Evolutionary conservation across 2,113 vertebrate genomes (phyloP), one percentile per base, ranked within the genome.

Genomic region (Vanacampus margaritifer): DNA sequence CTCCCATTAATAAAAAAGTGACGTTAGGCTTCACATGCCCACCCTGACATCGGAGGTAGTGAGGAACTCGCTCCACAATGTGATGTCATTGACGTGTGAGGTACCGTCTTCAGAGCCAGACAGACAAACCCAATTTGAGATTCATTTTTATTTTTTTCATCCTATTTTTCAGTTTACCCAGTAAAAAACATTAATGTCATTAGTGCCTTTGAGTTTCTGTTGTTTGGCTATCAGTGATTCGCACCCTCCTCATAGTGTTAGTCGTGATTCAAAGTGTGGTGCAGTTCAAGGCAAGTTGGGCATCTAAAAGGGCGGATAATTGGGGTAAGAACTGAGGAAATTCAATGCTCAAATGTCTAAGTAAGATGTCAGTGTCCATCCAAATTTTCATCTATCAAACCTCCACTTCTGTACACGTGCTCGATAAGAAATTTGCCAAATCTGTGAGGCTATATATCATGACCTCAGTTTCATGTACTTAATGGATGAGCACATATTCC

Each of bases 311-410:
- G 58, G 48, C 13, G 24, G 50, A 53, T 36, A 77, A 75, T 24
- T 26, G 57, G 43, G 46, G 11, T 32, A 51, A 41, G 50, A 37
- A 53, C 14, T 28, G 65, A 32, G 14, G 53, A 72, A 73, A 77
- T 48, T 64, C 16, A 73, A 76, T 64, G 67, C 73, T 72, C 23
- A 54, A 51, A 65, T 53, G 69, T 75, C 60, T 63, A 60, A 64
- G 65, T 73, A 69, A 28, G 6, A 46, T 69, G 85, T 74, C 84
- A 72, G 70, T 65, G 69, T 82, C 78, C 67, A 77, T 89, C 58
- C 64, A 80, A 56, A 64, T 58, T 48, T 79, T 84, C 76, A 83
- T 86, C 76, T 75, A 87, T 89, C 83, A 83, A 32, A 65, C 68
- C 64, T 67, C 63, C 64, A 67, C 71, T 72, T 72, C 67, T 57